Evolutionary conservation across 1,140 invertebrate genomes (phyloP).

Genomic region (Druon quercuslanigerum): DNA sequence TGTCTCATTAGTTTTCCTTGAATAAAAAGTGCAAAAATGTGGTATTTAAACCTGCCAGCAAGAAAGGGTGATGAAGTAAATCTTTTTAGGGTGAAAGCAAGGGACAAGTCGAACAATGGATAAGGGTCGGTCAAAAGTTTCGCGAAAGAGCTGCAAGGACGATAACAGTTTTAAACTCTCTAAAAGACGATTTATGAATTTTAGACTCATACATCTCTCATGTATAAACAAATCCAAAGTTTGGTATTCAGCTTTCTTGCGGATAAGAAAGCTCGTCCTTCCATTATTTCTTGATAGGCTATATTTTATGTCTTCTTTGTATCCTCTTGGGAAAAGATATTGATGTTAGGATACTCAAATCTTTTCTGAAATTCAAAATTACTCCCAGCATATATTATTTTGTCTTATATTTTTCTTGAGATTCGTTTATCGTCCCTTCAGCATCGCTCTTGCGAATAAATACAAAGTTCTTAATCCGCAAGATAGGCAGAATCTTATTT

Average conservation of each 20-base stretch:
- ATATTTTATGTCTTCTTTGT: slow-evolving; percentile 17
- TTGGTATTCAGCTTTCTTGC: background rate
- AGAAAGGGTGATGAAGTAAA: too few relatives aligned
- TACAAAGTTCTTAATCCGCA: slow-evolving; percentile 2
- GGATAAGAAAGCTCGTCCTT: background rate
- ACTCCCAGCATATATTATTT: background rate
- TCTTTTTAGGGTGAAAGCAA: too few relatives aligned
- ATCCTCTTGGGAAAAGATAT: slow-evolving; percentile 6
- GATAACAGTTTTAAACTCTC: background rate
- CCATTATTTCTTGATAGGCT: slow-evolving; percentile 6
- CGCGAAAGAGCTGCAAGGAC: background rate
- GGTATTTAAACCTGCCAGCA: too few relatives aligned
- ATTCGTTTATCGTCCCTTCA: slow-evolving; percentile 22
- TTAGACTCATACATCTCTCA: background rate
- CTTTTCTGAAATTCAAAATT: background rate
- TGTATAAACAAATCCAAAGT: slow-evolving; percentile 10
- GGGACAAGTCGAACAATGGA: too few relatives aligned
- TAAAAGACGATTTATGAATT: background rate
- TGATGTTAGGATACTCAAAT: background rate
- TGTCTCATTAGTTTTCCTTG: too few relatives aligned
- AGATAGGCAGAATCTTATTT: slow-evolving; percentile 6
- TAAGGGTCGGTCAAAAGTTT: background rate
- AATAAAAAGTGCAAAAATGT: too few relatives aligned
- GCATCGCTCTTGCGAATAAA: slow-evolving; percentile 17
- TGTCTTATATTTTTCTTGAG: background rate